Percentiles rank a stretch among this genome's conserved stretches.
Evolutionary conservation across 1,140 invertebrate genomes (phyloP).

Genomic region (Panagrolaimus sp.): DNA sequence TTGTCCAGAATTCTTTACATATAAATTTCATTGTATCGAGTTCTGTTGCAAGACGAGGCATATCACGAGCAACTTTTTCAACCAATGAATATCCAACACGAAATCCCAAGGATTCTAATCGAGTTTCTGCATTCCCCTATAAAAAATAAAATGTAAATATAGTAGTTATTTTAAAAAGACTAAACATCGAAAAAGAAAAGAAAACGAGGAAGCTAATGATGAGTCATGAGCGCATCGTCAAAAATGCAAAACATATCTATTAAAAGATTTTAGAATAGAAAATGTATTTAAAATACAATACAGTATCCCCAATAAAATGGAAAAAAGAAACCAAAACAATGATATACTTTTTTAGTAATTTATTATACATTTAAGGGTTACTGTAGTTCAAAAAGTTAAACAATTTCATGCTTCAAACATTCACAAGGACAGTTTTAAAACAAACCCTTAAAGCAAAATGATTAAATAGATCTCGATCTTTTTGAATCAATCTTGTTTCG

Average conservation of each 20-base stretch:
- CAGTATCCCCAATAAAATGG: too few relatives aligned
- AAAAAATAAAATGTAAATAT: conserved; percentile 13
- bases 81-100: conserved; percentile 48
- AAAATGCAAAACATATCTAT: too few relatives aligned
- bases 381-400: too few relatives aligned
- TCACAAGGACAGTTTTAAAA: not conserved
- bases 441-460: not conserved
- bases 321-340: too few relatives aligned
- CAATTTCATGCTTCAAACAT: too few relatives aligned
- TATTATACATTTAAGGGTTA: too few relatives aligned
- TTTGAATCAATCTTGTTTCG: not conserved
- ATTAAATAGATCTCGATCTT: not conserved
- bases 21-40: conserved; percentile 97
- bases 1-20: conserved; percentile 96
- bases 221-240: too few relatives aligned
- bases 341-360: too few relatives aligned
- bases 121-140: conserved; percentile 53
- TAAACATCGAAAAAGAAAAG: not conserved
- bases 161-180: not conserved
- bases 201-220: too few relatives aligned
- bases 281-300: too few relatives aligned
- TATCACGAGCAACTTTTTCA: conserved; percentile 73
- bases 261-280: too few relatives aligned
- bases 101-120: conserved; percentile 49
- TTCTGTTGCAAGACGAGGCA: conserved; percentile 89